Evolutionary conservation across 92 coral and sea anemone genomes (phyloP), one percentile per base, ranked within the genome.

Genomic region (Parazoanthus atlanticus): DNA sequence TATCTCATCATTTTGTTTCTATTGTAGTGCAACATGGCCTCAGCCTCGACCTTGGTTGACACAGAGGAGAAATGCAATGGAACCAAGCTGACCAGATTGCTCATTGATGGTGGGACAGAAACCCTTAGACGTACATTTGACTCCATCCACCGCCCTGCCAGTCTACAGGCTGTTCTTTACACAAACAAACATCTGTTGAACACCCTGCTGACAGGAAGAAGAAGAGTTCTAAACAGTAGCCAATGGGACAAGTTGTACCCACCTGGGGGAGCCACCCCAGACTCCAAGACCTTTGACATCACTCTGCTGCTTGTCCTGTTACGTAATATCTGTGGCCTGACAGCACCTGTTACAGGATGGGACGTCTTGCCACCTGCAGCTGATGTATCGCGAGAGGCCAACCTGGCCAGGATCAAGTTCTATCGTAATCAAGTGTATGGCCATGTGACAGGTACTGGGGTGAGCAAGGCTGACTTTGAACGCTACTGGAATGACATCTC

Each of bases 241-340:
- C 93, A 91, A 30, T 85, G 89, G 85, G 91, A 78, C 73, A 91
- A 91, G 74, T 87, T 91, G 28, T 91, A 89, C 90, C 94, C 94
- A n/a, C 76, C 90, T 28, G 76, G 61, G 23, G 74, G 74, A 69
- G 89, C 72, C 25, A 15, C 65, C 43, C 88, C 91, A 0, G n/a
- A 13, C 86, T 69, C 52, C 52, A 46, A 7, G 52, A 46, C 15
- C 12, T 46, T 46, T 7, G 52, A 46, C 1, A 46, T 46, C 8
- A 7, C 52, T 46, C 52, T 46, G 52, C 52, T 46, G 52, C 8
- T 46, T 12, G 52, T 46, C 52, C 52, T 46, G 52, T 46, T 46
- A 46, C 52, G 52, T 8, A 46, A 10, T 46, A 46, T 46, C 11
- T 46, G 52, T 12, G 52, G 52, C 13, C 52, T 46, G 52, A 46